Base-by-base conservation (phyloP, 2,888 invertebrate species). In the Melanchra persicariae region DNA sequence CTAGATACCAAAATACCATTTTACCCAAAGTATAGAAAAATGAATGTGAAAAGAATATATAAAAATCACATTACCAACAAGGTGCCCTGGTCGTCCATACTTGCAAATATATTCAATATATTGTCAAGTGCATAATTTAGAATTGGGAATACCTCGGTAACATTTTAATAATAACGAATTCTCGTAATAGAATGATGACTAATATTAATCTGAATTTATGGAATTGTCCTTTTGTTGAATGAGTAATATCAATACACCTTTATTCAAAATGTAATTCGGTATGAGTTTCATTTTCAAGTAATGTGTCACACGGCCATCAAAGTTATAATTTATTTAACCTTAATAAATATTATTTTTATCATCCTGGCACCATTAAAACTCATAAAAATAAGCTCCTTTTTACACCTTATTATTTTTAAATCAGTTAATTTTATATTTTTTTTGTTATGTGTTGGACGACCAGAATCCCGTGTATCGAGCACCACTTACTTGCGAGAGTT, bases 401-500 rank as follows among this genome's bases (percentile, higher is more conserved):
- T 34, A 34, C 8, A 34, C 34, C 34, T 34, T 34, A 7, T 30
- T 30, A 30, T 30, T 34, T 34, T 34, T 34, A 1, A 34, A 34
- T 1, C 9, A 8, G 34, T 34, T 34, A 5, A 8, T n/a, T 49
- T 9, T 49, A 9, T 34, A 0, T 10, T 22, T 49, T 49, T 34
- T 34, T 51, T 24, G 24, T 15, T 17, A 17, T 2, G 5, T 2
- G 6, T 19, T 15, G 73, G 81, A 84, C 88, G 90, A 91, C 89
- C 93, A 91, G 88, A 90, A 85, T 83, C 80, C 79, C 80, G 82
- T 83, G 82, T 74, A 67, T 85, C 88, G 90, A 88, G 88, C 87
- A 89, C 89, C 88, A 97, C 97, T 97, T 97, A 97, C 97, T 96
- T 97, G 97, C 94, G 97, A 96, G 92, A 97, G 96, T 95, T 97